phyloP scores from a whole-genome alignment of 2,888 invertebrate genomes.

The Hirtodrosophila alboralis region DNA sequence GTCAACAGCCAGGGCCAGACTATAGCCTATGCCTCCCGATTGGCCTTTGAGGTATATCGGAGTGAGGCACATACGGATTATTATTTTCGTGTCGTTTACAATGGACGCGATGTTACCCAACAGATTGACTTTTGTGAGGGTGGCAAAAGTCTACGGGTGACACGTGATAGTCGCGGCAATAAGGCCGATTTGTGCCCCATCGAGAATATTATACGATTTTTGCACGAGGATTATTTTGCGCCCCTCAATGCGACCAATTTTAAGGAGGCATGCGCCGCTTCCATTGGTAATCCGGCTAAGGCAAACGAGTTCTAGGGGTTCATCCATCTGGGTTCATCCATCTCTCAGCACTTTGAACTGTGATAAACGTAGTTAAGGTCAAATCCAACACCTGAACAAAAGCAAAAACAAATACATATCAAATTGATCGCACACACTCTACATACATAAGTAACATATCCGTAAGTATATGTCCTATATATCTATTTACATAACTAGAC shows the following conservation, averaged over 20 bases:
- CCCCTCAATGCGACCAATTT: conserved; percentile 94
- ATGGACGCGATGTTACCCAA: conserved; percentile 94
- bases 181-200: conserved; percentile 91
- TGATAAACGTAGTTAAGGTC: conserved; percentile 66
- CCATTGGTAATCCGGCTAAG: conserved; percentile 79
- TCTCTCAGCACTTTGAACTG: conserved; percentile 59
- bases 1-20: conserved; percentile 82
- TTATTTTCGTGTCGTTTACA: conserved; percentile 92
- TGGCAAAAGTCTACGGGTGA: conserved; percentile 85
- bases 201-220: conserved; percentile 93
- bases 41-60: conserved; percentile 94
- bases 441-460: conserved; percentile 12
- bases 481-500: conserved; percentile 17
- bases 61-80: conserved; percentile 87
- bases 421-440: conserved; percentile 31
- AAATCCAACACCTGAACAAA: conserved; percentile 20
- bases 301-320: conserved; percentile 79
- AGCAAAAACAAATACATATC: conserved; percentile 41
- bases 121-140: conserved; percentile 91
- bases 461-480: neutral
- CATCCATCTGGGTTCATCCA: conserved; percentile 17
- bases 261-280: conserved; percentile 90
- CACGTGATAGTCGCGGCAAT: conserved; percentile 85
- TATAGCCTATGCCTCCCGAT: conserved; percentile 93
- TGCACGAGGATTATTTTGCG: conserved; percentile 94